Percentiles rank a stretch among this genome's conserved stretches.
These are phyloP conservation scores for Chaitophorus viminalis DNA, from an alignment of 2,888 invertebrate genomes.

Conservation along the genomic window DNA sequence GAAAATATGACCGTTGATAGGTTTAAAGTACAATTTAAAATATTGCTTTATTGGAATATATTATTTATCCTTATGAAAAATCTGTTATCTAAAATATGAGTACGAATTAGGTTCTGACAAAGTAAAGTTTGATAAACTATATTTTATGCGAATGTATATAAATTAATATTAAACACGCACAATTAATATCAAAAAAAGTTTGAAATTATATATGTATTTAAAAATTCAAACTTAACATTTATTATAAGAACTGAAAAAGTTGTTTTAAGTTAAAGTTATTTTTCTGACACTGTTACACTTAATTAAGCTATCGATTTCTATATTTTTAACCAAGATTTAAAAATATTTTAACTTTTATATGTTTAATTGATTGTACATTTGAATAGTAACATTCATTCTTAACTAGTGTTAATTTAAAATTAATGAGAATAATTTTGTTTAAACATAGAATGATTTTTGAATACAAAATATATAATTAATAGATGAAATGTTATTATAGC, in stretches of 20 bases:
- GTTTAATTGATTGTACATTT: not conserved
- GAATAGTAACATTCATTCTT: too few species aligned
- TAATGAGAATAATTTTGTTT: too few species aligned
- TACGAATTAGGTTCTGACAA: not conserved
- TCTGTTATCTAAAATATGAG: not conserved
- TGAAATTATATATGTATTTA: constrained; percentile 10
- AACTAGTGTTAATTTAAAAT: too few species aligned
- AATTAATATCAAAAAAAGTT: not conserved
- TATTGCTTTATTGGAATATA: not conserved
- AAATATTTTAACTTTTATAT: not conserved
- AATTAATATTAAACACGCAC: not conserved
- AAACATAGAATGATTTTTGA: too few species aligned
- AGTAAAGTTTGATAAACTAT: not conserved
- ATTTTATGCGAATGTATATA: not conserved
- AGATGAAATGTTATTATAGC: too few species aligned
- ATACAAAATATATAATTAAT: too few species aligned
- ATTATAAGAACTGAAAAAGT: not conserved
- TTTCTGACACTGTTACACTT: not conserved
- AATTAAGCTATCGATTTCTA: not conserved
- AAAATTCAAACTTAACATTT: not conserved
- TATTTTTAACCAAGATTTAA: not conserved
- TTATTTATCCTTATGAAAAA: not conserved
- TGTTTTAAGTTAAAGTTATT: not conserved
- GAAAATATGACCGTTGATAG: too few species aligned
- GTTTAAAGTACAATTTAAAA: too few species aligned